Evolutionary conservation across 1,140 invertebrate species (phyloP).

Genomic region (Halesus radiatus): DNA sequence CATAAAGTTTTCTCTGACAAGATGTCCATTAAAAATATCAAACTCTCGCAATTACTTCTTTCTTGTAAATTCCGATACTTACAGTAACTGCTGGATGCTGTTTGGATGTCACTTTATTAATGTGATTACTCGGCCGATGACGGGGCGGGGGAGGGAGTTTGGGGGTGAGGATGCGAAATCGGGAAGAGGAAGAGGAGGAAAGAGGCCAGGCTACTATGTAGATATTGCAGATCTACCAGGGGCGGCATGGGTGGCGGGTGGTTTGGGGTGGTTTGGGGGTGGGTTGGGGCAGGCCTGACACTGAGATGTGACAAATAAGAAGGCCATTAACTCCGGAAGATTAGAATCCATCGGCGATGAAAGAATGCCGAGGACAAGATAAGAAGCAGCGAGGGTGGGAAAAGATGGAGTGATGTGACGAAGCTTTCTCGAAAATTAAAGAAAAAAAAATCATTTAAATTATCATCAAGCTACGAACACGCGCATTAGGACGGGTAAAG

Average conservation of each 20-base stretch:
- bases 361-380: constrained; percentile 38
- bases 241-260: constrained; percentile 4
- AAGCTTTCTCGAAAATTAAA: not conserved
- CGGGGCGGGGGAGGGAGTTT: not conserved
- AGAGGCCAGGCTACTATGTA: not conserved
- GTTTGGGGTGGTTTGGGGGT: not conserved
- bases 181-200: not conserved
- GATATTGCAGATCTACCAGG: not conserved
- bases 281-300: constrained; percentile 29
- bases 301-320: constrained; percentile 54
- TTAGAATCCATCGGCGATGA: constrained; percentile 44
- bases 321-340: constrained; percentile 50
- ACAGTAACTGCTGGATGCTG: constrained; percentile 9
- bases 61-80: constrained; percentile 35
- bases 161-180: too few species aligned
- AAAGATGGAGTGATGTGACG: not conserved
- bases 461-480: too few species aligned
- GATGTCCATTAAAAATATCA: too few species aligned
- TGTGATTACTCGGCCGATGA: constrained; percentile 33
- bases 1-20: not conserved
- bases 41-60: not conserved
- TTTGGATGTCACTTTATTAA: constrained; percentile 40
- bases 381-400: constrained; percentile 6
- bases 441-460: too few species aligned
- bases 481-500: too few species aligned